Evolutionary conservation across 2,113 vertebrate species (phyloP).

Genomic region (Arvicanthis niloticus): DNA sequence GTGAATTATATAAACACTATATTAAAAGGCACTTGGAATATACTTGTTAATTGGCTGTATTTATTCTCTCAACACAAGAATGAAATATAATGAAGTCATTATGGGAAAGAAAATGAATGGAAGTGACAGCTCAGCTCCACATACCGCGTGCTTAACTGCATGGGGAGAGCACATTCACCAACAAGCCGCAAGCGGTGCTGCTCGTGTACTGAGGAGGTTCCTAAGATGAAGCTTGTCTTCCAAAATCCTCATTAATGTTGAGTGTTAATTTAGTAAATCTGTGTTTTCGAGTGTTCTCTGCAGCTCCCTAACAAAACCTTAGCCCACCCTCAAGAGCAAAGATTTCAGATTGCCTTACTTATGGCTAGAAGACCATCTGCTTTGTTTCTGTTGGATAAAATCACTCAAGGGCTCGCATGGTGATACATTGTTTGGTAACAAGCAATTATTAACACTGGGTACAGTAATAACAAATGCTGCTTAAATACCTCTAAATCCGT

Average conservation of each 20-base stretch:
- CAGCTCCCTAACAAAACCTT: not conserved
- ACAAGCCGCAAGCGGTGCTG: not conserved
- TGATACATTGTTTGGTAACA: not conserved
- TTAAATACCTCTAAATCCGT: not conserved
- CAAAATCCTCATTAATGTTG: not conserved
- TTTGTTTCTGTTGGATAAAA: not conserved
- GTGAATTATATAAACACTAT: not conserved
- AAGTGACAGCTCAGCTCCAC: not conserved
- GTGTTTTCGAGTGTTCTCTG: not conserved
- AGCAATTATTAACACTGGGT: not conserved
- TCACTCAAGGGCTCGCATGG: not conserved
- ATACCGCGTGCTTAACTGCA: not conserved
- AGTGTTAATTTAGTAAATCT: not conserved
- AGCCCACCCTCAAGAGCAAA: not conserved
- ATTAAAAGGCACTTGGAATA: slow-evolving; percentile 9
- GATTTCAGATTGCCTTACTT: not conserved
- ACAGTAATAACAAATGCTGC: not conserved
- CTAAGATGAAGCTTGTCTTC: not conserved
- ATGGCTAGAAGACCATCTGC: not conserved
- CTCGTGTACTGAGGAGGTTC: not conserved
- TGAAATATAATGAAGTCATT: slow-evolving; percentile 53
- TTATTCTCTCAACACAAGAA: not conserved
- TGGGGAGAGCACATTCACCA: not conserved
- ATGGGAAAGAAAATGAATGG: not conserved
- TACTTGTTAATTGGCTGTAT: slow-evolving; percentile 14